Evolutionary conservation across 2,113 vertebrate species (phyloP), one percentile per base, ranked within the genome.

Genomic region (Conger conger): DNA sequence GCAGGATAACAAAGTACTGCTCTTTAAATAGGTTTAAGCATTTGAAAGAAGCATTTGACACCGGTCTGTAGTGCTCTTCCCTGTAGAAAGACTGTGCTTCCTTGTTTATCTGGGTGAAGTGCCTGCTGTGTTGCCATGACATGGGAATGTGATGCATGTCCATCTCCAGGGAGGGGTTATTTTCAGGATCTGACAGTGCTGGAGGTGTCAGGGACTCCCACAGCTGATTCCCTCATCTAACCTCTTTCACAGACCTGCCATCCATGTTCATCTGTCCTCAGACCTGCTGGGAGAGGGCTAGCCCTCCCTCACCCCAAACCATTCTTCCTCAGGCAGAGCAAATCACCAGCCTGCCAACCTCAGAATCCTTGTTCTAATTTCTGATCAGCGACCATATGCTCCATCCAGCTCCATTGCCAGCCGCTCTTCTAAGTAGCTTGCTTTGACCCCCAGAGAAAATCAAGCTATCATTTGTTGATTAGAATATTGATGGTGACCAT

Each of bases 301-400:
- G 33, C 81, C 20, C 15, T 5, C 35, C 86, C 88, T 87, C 86
- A 2, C 53, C 13, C 53, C 57, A 20, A 1, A 18, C 57, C 57
- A 84, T 88, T 78, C 89, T 89, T 57, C 53, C 53, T 81, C 79
- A 80, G 91, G 91, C 89, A 81, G 79, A 88, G 87, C 87, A 80
- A 80, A 82, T 88, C 84, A 88, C 88, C 91, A 88, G 82, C 85
- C 92, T 92, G 90, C 90, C 89, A 27, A 95, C 93, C 93, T 90
- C 81, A 0, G 35, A 86, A 89, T 90, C 93, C 86, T 0, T 0
- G 82, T 87, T 92, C 90, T 95, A 93, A 93, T 93, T 91, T 92
- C 94, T 92, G 92, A 94, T 93, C 94, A 95, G 93, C 89, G 92
- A 88, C 95, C 94, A 94, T 95, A 95, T 95, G 94, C 91, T 94